Conservation (phyloP, 2,797 vertebrate genomes). For the Galaxias olidus region DNA sequence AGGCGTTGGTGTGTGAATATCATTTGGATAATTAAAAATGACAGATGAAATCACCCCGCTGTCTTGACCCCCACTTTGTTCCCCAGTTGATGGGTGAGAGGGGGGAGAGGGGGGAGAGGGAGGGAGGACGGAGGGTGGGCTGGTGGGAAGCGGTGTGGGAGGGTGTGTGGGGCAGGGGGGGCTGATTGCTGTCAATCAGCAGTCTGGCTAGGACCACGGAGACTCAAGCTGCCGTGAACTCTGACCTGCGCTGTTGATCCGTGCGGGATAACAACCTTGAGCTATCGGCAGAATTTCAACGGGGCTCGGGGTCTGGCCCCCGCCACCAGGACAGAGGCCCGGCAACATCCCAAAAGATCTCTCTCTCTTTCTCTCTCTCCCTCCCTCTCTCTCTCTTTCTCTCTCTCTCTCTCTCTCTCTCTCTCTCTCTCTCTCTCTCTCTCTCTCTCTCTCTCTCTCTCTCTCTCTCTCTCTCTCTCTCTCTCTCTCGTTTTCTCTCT, state of each 20-base stretch:
- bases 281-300: constrained; percentile 94
- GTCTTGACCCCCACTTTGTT: constrained; percentile 92
- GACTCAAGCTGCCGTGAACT: constrained; percentile 90
- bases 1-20: constrained; percentile 96
- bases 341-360: constrained; percentile 6
- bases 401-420: neutral
- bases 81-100: constrained; percentile 82
- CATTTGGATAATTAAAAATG: constrained; percentile 99
- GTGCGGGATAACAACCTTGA: constrained; percentile 97
- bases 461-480: constrained; percentile 15
- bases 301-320: constrained; percentile 72
- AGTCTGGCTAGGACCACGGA: constrained; percentile 85
- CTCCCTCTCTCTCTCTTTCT: constrained; percentile 36
- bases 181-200: constrained; percentile 99
- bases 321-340: constrained; percentile 35
- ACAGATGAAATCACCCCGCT: constrained; percentile 94
- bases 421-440: neutral
- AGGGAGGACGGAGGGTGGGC: constrained; percentile 26
- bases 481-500: neutral
- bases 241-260: constrained; percentile 88
- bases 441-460: constrained; percentile 13
- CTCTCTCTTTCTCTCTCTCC: neutral
- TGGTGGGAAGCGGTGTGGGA: neutral
- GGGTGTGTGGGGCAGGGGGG: neutral
- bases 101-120: constrained; percentile 44